Conservation (phyloP, 37 sponge, comb jelly and placozoan species). For the Dysidea cf. avara region DNA sequence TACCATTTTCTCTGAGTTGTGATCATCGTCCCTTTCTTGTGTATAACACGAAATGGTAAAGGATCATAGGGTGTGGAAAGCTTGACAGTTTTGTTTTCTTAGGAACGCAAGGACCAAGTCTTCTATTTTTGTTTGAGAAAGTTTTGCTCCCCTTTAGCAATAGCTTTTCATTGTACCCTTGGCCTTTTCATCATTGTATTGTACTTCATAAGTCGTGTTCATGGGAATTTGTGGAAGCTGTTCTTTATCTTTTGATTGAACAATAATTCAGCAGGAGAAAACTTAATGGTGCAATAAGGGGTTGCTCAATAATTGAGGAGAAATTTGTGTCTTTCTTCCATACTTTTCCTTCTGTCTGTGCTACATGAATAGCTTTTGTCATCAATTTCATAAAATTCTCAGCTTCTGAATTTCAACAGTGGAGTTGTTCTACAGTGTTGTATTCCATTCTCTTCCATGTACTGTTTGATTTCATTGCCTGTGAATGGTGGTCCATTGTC, state of each 20-base stretch:
- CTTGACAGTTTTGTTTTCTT: constrained; percentile 43
- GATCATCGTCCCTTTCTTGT: too few relatives aligned
- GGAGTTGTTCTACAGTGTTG: constrained; percentile 30
- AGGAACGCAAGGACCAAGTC: constrained; percentile 30
- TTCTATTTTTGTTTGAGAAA: constrained; percentile 23
- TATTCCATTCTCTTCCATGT: constrained; percentile 35
- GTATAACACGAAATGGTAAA: too few relatives aligned
- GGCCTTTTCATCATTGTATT: constrained; percentile 18
- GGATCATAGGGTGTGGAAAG: constrained; percentile 44
- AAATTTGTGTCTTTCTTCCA: constrained; percentile 43
- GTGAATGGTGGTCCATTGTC: constrained; percentile 49
- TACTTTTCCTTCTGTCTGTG: constrained; percentile 29
- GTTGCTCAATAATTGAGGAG: constrained; percentile 45
- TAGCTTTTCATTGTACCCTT: constrained; percentile 30
- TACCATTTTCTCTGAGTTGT: too few relatives aligned
- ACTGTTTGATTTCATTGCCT: constrained; percentile 21
- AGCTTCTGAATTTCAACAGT: constrained; percentile 39
- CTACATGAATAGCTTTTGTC: constrained; percentile 36
- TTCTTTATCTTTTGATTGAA: too few relatives aligned
- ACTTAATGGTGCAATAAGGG: constrained; percentile 30
- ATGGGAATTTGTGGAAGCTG: constrained; percentile 22
- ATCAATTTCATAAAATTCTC: constrained; percentile 58
- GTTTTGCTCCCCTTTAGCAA: constrained; percentile 7
- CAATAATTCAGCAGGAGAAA: too few relatives aligned
- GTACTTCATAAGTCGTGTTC: background rate